A percentile compares a stretch with the other conserved stretches of the same genome.
These are phyloP conservation scores for Cheilosia vernalis DNA, from an alignment of 2,888 invertebrate species.

Conservation along the genomic window DNA sequence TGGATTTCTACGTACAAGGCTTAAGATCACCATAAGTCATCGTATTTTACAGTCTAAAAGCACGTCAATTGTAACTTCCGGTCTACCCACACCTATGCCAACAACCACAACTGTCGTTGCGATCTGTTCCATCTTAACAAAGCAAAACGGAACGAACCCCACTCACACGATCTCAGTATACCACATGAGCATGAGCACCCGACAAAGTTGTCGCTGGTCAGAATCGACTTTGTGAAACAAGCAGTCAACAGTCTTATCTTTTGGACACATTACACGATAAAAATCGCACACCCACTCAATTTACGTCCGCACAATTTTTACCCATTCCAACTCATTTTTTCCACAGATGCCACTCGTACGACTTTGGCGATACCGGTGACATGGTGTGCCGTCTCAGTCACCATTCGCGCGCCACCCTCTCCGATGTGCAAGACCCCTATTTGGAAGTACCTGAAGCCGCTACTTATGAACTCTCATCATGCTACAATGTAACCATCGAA, in stretches of 20 bases:
- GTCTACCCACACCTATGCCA: no score
- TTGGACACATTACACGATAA: slow-evolving; percentile 9
- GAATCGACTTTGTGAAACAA: not conserved
- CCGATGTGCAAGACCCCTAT: slow-evolving; percentile 95
- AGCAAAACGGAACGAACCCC: no score
- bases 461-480: slow-evolving; percentile 95
- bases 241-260: not conserved
- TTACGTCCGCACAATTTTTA: not conserved
- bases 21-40: no score
- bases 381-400: slow-evolving; percentile 96
- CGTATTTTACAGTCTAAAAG: no score
- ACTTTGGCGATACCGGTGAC: slow-evolving; percentile 96
- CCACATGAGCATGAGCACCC: no score
- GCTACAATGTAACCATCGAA: slow-evolving; percentile 97
- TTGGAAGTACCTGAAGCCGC: slow-evolving; percentile 95
- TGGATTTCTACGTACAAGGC: no score
- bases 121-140: no score
- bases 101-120: no score
- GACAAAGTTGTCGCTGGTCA: not conserved
- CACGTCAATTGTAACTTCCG: no score
- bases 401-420: slow-evolving; percentile 94
- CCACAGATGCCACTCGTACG: slow-evolving; percentile 93
- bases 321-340: slow-evolving; percentile 33
- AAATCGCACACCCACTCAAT: slow-evolving; percentile 18
- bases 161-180: no score